A percentile compares a stretch with the other conserved stretches of the same genome.
phyloP scores from a whole-genome alignment of 2,797 vertebrate genomes.

The Pitangus sulphuratus region DNA sequence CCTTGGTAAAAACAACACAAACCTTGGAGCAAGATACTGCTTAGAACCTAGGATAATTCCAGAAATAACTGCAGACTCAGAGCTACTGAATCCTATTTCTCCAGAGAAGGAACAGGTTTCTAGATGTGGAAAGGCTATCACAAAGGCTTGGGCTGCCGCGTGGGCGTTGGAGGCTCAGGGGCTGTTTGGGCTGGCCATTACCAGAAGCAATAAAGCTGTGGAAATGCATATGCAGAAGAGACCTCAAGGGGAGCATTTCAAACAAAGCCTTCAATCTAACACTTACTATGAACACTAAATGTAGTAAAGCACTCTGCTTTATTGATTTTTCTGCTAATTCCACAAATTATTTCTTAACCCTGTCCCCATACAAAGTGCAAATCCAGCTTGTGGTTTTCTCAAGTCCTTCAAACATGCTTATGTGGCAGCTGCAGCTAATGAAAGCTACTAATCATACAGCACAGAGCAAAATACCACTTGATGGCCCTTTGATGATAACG shows the following conservation, averaged over 20 bases:
- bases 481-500: neutral
- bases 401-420: neutral
- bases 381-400: neutral
- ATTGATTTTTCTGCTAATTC: neutral
- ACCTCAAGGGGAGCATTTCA: fast-evolving
- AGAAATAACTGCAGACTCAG: neutral
- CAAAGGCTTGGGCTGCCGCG: fast-evolving
- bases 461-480: neutral
- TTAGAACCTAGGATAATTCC: fast-evolving
- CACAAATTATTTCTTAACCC: neutral
- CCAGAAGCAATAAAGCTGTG: neutral
- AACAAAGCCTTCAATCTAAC: neutral
- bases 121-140: neutral
- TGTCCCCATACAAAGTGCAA: neutral
- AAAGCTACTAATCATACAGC: neutral
- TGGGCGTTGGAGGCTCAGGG: neutral
- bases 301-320: neutral
- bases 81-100: neutral
- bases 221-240: neutral
- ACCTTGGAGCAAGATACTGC: neutral
- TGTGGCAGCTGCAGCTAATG: neutral
- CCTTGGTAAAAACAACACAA: neutral
- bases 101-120: neutral
- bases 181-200: neutral
- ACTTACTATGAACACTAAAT: neutral